These are phyloP conservation scores for Zelostemma sp. DNA, from an alignment of 1,140 invertebrate genomes.

Conservation along the genomic window DNA sequence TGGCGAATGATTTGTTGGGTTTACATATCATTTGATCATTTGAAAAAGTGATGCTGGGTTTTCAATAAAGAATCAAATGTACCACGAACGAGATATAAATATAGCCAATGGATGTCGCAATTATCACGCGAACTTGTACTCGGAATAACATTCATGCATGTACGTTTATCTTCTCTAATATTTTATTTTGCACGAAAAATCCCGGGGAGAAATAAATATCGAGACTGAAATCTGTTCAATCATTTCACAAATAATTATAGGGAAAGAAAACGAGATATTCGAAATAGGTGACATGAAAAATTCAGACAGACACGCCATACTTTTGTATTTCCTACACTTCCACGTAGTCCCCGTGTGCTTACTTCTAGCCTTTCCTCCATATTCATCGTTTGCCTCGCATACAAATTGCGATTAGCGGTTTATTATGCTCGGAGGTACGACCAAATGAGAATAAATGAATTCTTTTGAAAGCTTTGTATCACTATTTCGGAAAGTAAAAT, in stretches of 20 bases:
- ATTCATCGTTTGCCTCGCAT: constrained; percentile 18
- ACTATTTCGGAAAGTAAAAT: constrained; percentile 36
- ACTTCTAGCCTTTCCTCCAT: neutral
- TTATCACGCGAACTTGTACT: neutral
- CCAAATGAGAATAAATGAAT: constrained; percentile 39
- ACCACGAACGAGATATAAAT: neutral
- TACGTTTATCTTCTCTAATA: too few relatives aligned
- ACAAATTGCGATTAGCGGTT: constrained; percentile 52
- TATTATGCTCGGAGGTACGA: constrained; percentile 45
- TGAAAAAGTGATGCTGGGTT: neutral
- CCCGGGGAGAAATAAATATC: too few relatives aligned
- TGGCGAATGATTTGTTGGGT: neutral
- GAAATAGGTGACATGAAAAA: neutral
- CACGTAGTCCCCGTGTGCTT: neutral
- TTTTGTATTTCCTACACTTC: neutral
- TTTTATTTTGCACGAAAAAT: neutral
- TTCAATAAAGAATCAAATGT: neutral
- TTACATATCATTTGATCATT: neutral
- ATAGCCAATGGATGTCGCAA: constrained; percentile 1
- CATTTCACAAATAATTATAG: too few relatives aligned
- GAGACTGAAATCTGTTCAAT: too few relatives aligned
- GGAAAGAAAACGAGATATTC: neutral
- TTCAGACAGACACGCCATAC: neutral
- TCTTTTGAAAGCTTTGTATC: neutral
- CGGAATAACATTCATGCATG: neutral